Base-by-base conservation (phyloP, 2,888 invertebrate genomes). In the Macaria liturata region DNA sequence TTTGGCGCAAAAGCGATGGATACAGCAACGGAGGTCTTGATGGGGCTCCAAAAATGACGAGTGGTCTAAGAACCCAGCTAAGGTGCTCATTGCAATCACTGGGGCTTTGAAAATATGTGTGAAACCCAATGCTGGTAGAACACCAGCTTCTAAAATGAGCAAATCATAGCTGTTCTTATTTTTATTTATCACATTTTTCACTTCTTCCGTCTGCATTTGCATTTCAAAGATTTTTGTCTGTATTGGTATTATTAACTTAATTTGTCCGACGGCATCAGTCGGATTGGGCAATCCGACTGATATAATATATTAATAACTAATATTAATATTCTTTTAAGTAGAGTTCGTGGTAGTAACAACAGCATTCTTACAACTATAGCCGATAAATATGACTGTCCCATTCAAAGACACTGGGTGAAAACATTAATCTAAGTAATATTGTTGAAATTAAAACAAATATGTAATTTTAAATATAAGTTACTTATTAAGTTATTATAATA, bases 21-120 rank as follows among this genome's bases (percentile, higher is more conserved):
- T 63, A 63, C 3, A 63, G 9, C 7, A 60, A 37, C 0, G 52
- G 43, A 9, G 60, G 63, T 20, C 57, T 52, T 4, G 34, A 32
- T 4, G 60, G 58, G 1, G 63, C 60, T 30, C 49, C 54, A 9
- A 54, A 3, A 7, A 50, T 7, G 42, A 50, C 54, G 32, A 32
- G 8, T 37, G 9, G 32, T 45, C 6, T 7, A 5, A 5, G 3
- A 48, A 31, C 4, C 39, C 32, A 9, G 43, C 39, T 3, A 57
- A 32, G 3, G 57, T 45, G 20, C 48, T 52, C 5, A 57, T n/a
- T 1, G 20, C 8, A 3, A 57, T 52, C 3, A 57, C 57, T 4
- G 57, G 57, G 3, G 6, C 47, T 40, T 57, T 57, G 20, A 32
- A 45, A 1, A 52, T 0, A 32, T 57, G 57, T 3, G 44, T 44